Conservation (phyloP, 2,888 invertebrate genomes). For the Gordius sp. region DNA sequence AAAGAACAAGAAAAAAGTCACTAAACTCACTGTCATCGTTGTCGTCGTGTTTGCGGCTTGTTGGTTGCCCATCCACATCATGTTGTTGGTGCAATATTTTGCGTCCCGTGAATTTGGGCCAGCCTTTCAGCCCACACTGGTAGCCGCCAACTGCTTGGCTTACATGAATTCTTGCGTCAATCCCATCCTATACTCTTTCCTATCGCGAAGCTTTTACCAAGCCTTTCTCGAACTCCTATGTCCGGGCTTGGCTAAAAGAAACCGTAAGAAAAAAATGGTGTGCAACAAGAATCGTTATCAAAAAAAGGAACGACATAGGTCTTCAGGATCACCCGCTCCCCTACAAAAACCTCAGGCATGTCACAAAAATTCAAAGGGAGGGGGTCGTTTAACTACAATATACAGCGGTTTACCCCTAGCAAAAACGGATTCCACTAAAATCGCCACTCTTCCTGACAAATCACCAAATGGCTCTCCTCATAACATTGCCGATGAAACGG, state of each 20-base stretch:
- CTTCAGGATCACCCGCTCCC: neutral
- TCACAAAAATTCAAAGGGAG: too few species aligned
- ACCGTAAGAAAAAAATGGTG: neutral
- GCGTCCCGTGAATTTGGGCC: neutral
- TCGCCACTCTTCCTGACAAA: too few species aligned
- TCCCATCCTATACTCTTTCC: slow-evolving; percentile 64
- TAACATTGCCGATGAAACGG: too few species aligned
- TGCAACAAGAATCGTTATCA: neutral
- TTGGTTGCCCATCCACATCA: slow-evolving; percentile 35
- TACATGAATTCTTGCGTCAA: slow-evolving; percentile 76
- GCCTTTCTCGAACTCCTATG: slow-evolving; percentile 38
- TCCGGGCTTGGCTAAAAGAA: neutral
- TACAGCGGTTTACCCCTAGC: too few species aligned
- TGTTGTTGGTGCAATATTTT: neutral
- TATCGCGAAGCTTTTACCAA: slow-evolving; percentile 65
- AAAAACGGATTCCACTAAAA: too few species aligned
- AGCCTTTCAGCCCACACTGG: slow-evolving; percentile 22
- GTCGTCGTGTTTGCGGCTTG: slow-evolving; percentile 65
- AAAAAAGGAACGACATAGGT: neutral
- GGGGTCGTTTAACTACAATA: too few species aligned
- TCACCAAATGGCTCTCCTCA: too few species aligned
- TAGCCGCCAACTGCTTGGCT: slow-evolving; percentile 33
- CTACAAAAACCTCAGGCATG: neutral
- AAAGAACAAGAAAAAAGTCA: slow-evolving; percentile 45
- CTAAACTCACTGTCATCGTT: slow-evolving; percentile 61